Base-by-base conservation (phyloP, 2,113 vertebrate species). In the Eudyptes chrysolophus region DNA sequence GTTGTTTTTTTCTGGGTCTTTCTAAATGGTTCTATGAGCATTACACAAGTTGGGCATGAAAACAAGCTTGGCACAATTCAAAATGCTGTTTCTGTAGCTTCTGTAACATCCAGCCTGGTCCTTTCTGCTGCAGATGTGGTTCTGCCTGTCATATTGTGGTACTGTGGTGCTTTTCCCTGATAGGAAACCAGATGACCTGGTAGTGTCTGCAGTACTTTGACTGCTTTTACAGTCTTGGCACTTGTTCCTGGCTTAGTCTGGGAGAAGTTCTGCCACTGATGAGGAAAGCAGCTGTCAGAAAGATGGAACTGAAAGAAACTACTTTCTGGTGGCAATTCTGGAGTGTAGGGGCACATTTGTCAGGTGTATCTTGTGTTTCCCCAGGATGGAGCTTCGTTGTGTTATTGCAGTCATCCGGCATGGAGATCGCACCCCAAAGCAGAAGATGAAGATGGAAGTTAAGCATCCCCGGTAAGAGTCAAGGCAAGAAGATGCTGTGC, bases 391-490 rank as follows among this genome's bases (percentile, higher is more conserved):
- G 88, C 98, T 99, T 29, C 99, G 99, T 44, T 99, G 99, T 71
- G 99, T 99, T 84, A 99, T 99, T 46, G 99, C 99, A 9, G 98
- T 99, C 64, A 99, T 99, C 92, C 99, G 99, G 20, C 99, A 99
- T 2, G 99, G 99, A 79, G 99, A 99, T 96, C 98, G 99, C 82
- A 99, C 99, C 3, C 99, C 99, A 3, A 99, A 99, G 94, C 99
- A 99, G 97, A 99, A 99, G 97, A 99, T 99, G 99, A 99, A 99
- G 97, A 99, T 99, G 99, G 99, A 99, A 95, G 99, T 99, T 70
- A 99, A 99, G 32, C 99, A 99, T 92, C 97, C 99, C 25, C 98
- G 99, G 99, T 99, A 97, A 85, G 98, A 96, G 22, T 9, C 52
- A 25, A 61, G 49, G 58, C 81, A n/a, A 34, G 48, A 75, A 54